These are phyloP conservation scores for Drosophila seguyi DNA, from an alignment of 1,140 invertebrate genomes.

Conservation along the genomic window DNA sequence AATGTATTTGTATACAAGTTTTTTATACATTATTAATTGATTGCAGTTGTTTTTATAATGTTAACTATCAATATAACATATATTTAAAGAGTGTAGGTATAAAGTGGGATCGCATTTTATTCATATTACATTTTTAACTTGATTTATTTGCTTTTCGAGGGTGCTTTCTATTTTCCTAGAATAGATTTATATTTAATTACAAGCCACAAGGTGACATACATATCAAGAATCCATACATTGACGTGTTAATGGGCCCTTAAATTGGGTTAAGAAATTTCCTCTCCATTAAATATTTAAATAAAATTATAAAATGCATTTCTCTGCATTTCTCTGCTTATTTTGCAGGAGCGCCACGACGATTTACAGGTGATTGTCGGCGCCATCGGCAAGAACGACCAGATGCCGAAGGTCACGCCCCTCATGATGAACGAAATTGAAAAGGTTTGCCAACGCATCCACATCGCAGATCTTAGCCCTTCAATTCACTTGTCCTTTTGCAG, in stretches of 20 bases:
- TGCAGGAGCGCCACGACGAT: conserved; percentile 84
- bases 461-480: conserved; percentile 5
- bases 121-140: background rate
- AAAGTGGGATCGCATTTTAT: background rate
- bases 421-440: conserved; percentile 85
- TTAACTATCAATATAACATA: background rate
- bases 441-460: conserved; percentile 46
- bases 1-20: background rate
- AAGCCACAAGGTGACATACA: background rate
- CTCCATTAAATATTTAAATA: background rate
- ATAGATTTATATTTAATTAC: background rate
- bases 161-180: background rate
- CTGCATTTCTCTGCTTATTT: conserved; percentile 7
- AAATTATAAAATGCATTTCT: background rate
- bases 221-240: background rate
- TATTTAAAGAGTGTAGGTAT: background rate
- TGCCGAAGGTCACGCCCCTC: conserved; percentile 76
- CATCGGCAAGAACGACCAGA: conserved; percentile 80
- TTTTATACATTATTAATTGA: background rate
- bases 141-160: background rate
- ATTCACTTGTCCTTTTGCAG: conserved; percentile 40
- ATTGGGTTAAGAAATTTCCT: background rate
- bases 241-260: too few species aligned
- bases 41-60: background rate
- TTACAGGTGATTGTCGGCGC: conserved; percentile 82